phyloP scores from a whole-genome alignment of 2,113 vertebrate species.

The Plecotus auritus region DNA sequence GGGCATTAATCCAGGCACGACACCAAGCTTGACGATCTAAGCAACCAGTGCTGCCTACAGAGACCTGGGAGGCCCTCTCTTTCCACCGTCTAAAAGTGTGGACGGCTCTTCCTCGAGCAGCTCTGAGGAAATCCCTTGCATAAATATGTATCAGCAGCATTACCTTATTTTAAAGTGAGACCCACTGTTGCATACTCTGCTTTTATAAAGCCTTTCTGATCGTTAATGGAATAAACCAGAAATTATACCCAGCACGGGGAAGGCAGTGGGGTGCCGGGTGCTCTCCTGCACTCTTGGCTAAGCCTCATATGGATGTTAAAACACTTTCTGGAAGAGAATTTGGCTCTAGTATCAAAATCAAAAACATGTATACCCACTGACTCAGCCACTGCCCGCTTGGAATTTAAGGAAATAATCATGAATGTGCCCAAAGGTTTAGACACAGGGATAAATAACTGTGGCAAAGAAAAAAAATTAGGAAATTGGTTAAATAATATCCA shows the following conservation, averaged over 20 bases:
- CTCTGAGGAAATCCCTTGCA: background rate
- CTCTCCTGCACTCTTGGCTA: background rate
- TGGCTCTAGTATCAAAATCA: background rate
- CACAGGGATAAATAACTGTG: background rate
- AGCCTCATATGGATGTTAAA: accelerated
- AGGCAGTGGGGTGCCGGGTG: accelerated
- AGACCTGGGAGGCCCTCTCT: background rate
- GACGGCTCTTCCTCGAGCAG: background rate
- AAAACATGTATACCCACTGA: background rate
- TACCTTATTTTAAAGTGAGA: background rate
- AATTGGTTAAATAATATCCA: background rate
- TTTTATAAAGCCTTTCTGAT: background rate
- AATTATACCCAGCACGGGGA: background rate
- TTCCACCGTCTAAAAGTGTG: background rate
- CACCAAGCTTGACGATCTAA: background rate
- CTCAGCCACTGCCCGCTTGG: background rate
- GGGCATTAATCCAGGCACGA: accelerated
- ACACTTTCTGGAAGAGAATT: background rate
- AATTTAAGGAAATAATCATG: background rate
- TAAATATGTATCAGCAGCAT: background rate
- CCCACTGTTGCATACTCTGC: background rate
- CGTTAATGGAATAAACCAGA: background rate
- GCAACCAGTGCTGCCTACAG: background rate
- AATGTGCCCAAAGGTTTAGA: background rate
- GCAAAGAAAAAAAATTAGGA: background rate